phyloP scores from a whole-genome alignment of 2,888 invertebrate genomes.

The Eupithecia vulgata region DNA sequence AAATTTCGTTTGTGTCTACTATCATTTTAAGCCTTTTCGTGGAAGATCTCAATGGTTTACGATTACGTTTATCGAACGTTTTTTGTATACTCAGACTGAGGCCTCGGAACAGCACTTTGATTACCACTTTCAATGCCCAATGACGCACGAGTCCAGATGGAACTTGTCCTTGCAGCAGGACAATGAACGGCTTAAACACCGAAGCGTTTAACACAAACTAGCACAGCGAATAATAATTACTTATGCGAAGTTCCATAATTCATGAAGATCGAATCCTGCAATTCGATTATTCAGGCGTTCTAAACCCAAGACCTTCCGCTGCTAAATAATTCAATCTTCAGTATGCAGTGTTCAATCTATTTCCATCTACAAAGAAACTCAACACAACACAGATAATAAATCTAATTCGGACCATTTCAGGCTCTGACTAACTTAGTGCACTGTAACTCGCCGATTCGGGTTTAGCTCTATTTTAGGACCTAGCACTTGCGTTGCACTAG shows the following conservation, averaged over 20 bases:
- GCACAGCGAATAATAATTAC: background rate
- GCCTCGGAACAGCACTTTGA: background rate
- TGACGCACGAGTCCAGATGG: background rate
- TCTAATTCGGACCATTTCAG: constrained; percentile 27
- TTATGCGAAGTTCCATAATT: constrained; percentile 1
- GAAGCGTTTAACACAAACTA: background rate
- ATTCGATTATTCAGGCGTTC: background rate
- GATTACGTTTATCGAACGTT: too few relatives aligned
- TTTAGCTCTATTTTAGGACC: constrained; percentile 26
- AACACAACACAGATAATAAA: constrained; percentile 28
- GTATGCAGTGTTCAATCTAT: constrained; percentile 14
- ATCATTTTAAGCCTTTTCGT: too few relatives aligned
- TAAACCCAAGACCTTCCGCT: background rate
- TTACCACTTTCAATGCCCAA: background rate
- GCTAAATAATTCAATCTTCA: background rate
- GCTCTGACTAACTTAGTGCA: constrained; percentile 24
- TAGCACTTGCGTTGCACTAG: constrained; percentile 11
- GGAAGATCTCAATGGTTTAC: too few relatives aligned
- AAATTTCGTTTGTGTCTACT: too few relatives aligned
- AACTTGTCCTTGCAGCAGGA: background rate
- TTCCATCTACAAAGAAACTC: constrained; percentile 31
- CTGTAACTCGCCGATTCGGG: constrained; percentile 18
- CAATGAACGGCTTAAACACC: background rate
- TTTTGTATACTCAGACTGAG: too few relatives aligned
- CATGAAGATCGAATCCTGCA: background rate